These are phyloP conservation scores for Nestor notabilis DNA, from an alignment of 2,113 vertebrate genomes.

Conservation along the genomic window DNA sequence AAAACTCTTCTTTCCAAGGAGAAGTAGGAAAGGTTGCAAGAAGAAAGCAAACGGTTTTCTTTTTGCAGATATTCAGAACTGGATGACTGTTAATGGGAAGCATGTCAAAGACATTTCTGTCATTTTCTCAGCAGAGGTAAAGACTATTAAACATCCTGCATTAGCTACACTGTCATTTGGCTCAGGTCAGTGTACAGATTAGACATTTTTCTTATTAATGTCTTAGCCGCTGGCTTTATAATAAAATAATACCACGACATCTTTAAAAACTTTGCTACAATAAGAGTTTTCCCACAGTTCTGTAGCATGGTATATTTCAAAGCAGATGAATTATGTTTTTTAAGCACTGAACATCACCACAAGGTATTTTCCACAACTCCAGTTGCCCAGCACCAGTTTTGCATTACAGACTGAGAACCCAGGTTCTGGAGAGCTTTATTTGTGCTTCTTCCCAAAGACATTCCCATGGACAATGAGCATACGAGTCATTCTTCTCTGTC, in stretches of 20 bases:
- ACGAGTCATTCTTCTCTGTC: background rate
- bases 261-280: background rate
- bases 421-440: background rate
- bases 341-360: background rate
- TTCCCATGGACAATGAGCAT: background rate
- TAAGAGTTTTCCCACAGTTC: background rate
- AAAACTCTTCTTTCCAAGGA: background rate
- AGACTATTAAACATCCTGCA: background rate
- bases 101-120: background rate
- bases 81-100: background rate
- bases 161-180: background rate
- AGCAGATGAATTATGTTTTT: fast-evolving
- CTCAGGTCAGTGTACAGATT: background rate
- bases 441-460: background rate
- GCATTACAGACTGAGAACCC: background rate
- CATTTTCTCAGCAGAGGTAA: background rate
- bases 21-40: background rate
- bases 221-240: background rate
- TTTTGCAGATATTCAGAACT: background rate
- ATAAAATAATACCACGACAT: background rate
- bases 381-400: background rate
- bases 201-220: background rate
- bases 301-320: background rate
- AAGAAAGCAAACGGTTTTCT: background rate
- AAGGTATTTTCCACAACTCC: background rate